Conservation (phyloP, 2,113 vertebrate species). For the Lipotes vexillifer region DNA sequence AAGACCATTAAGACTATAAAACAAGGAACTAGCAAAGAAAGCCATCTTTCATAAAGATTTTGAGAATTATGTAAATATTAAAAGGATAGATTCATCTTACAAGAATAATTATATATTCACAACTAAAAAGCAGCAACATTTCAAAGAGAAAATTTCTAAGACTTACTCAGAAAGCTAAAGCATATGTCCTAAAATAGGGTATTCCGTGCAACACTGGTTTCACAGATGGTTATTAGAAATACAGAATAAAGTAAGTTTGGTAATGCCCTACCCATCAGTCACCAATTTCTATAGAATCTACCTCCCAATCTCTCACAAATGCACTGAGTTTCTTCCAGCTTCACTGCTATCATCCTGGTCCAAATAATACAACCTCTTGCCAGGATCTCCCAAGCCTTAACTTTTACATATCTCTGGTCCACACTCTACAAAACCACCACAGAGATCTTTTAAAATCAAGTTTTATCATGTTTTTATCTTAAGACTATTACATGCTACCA, state of each 20-base stretch:
- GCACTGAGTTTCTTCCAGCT: neutral
- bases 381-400: neutral
- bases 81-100: neutral
- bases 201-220: neutral
- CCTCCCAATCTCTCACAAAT: neutral
- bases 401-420: neutral
- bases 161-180: neutral
- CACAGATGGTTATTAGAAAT: neutral
- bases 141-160: neutral
- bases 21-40: neutral
- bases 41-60: neutral
- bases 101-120: neutral
- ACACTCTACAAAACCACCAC: neutral
- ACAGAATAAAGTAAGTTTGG: neutral
- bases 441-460: neutral
- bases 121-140: neutral
- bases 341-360: neutral
- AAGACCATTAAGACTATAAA: neutral
- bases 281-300: neutral
- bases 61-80: neutral
- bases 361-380: neutral
- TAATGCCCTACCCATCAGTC: neutral
- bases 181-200: neutral
- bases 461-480: neutral
- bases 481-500: neutral